Base-by-base conservation (phyloP, 2,797 vertebrate species). In the Botia kubotai region DNA sequence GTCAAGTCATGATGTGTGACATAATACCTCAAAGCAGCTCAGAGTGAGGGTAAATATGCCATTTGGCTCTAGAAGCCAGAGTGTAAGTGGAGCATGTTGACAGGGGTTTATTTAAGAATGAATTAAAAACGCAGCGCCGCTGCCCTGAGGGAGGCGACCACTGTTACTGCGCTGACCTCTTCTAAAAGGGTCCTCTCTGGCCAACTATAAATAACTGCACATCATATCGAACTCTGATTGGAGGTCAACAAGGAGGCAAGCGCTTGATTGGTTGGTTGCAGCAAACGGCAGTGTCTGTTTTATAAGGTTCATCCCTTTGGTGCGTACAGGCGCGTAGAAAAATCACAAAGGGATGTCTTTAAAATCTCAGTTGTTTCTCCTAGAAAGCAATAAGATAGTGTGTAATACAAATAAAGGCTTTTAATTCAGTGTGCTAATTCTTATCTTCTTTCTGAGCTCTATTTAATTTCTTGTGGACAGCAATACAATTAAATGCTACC, bases 21-120 rank as follows among this genome's bases (percentile, higher is more conserved):
- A 75, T 75, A 48, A 73, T 81, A 77, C 75, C 62, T 67, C 80
- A 67, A 75, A 79, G 70, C 79, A 23, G 65, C 71, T 75, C 68
- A 6, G 19, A 67, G 58, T 63, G 73, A 10, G 53, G 55, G 77
- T 79, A 82, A 82, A 84, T 86, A 82, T 86, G 85, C 62, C 76
- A 71, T 82, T 84, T 77, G 66, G 63, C 46, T 48, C 36, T 77
- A 57, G 71, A 78, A 82, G 60, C 52, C 66, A 69, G 75, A 62
- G 60, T 73, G 65, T 80, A 77, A 76, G 72, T 73, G 68, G 72
- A 79, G 52, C 65, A 48, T 71, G 67, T 82, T 71, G 79, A 80
- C 72, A 77, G 69, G 43, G 55, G 52, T 48, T 65, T 68, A 65
- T 79, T 78, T 72, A 73, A 80, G 82, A 67, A 80, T 76, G 48